Evolutionary conservation across 2,888 invertebrate species (phyloP).

Genomic region (Drosophila cracens): DNA sequence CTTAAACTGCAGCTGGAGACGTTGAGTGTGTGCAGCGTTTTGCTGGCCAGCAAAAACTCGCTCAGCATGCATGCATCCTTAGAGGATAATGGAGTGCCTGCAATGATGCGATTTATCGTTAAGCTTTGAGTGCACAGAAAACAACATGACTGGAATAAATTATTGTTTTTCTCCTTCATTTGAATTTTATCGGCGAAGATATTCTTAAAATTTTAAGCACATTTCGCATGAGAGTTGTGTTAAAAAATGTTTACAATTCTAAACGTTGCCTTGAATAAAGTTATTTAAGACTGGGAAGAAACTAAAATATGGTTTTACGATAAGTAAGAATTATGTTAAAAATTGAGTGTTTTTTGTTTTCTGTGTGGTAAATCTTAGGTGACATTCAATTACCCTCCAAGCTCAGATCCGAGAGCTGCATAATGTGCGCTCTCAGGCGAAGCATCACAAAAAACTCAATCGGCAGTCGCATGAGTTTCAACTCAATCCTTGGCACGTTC

Average conservation of each 20-base stretch:
- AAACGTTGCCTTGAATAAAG: neutral
- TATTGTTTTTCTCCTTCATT: neutral
- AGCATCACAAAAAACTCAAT: conserved; percentile 69
- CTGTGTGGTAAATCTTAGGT: neutral
- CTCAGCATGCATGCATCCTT: conserved; percentile 55
- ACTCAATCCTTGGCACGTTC: conserved; percentile 54
- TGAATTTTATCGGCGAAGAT: neutral
- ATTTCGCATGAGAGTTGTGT: neutral
- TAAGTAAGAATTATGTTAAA: neutral
- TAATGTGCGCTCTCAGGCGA: conserved; percentile 40
- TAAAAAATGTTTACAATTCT: neutral
- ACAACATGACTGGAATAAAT: neutral
- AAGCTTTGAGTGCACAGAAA: neutral
- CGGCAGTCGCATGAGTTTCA: conserved; percentile 72
- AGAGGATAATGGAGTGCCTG: conserved; percentile 63
- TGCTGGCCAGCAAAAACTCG: conserved; percentile 62
- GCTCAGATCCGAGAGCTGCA: conserved; percentile 65
- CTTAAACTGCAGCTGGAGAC: conserved; percentile 72
- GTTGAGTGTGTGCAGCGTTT: conserved; percentile 61
- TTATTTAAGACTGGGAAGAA: rapidly evolving
- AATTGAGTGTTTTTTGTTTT: neutral
- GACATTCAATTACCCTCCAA: conserved; percentile 63
- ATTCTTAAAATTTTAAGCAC: neutral
- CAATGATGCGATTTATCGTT: neutral
- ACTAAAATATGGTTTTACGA: neutral